phyloP scores from a whole-genome alignment of 1,140 invertebrate species.

The Eupeodes corollae region DNA sequence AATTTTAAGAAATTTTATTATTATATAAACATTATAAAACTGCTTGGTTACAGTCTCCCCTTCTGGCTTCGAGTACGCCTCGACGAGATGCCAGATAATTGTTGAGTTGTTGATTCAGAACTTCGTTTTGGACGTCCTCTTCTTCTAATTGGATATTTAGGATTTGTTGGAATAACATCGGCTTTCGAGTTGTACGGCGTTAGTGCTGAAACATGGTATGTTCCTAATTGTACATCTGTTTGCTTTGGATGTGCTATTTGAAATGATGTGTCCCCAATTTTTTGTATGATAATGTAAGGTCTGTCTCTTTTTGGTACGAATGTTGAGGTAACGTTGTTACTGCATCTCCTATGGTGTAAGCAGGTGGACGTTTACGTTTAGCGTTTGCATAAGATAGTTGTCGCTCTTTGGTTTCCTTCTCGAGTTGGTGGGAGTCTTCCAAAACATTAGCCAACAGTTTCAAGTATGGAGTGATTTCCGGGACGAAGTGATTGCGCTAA shows the following conservation, averaged over 20 bases:
- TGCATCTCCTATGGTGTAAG: constrained; percentile 15
- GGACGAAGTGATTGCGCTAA: constrained; percentile 22
- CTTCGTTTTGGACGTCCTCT: too few relatives aligned
- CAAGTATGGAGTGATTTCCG: constrained; percentile 16
- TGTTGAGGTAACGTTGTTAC: constrained; percentile 23
- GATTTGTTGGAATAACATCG: too few relatives aligned
- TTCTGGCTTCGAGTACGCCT: too few relatives aligned
- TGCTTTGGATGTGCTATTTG: constrained; percentile 8
- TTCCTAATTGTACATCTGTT: neutral
- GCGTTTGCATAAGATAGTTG: constrained; percentile 9
- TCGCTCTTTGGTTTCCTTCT: neutral
- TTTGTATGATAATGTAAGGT: constrained; percentile 19
- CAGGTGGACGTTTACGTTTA: constrained; percentile 6
- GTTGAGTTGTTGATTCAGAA: too few relatives aligned
- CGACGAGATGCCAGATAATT: too few relatives aligned
- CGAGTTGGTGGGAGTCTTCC: too few relatives aligned
- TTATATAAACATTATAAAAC: too few relatives aligned
- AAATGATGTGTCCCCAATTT: constrained; percentile 14
- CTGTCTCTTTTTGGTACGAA: constrained; percentile 29
- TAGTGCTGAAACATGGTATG: neutral
- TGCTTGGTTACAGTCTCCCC: too few relatives aligned
- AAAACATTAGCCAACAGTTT: too few relatives aligned
- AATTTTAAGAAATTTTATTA: too few relatives aligned
- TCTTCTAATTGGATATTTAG: too few relatives aligned
- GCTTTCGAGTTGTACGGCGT: too few relatives aligned